Conservation (phyloP, 2,888 invertebrate species). For the Malthinus flaveolus region DNA sequence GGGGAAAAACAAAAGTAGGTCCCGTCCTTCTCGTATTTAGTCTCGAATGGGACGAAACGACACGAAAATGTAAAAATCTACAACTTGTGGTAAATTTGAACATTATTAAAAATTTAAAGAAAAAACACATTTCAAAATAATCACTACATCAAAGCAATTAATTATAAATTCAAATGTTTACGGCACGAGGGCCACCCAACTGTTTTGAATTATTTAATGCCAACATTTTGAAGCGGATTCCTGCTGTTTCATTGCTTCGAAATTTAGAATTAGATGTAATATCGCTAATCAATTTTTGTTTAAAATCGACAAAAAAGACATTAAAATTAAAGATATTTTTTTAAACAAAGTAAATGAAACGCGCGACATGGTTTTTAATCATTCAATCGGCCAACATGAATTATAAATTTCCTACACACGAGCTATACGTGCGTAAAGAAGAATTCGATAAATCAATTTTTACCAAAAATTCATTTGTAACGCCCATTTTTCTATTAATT, state of each 20-base stretch:
- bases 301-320: constrained; percentile 2
- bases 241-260: constrained; percentile 18
- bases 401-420: no score
- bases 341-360: no score
- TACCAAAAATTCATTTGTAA: no score
- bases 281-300: constrained; percentile 11
- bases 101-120: constrained; percentile 3
- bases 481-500: no score
- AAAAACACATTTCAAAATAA: constrained; percentile 17
- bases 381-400: no score
- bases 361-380: no score
- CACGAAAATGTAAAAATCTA: not conserved
- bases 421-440: no score
- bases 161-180: constrained; percentile 22
- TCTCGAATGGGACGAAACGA: no score
- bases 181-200: constrained; percentile 14
- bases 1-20: no score
- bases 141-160: constrained; percentile 23
- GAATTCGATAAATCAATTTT: no score
- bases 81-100: constrained; percentile 1
- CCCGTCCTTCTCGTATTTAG: no score
- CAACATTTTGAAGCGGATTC: constrained; percentile 17
- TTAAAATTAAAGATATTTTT: no score
- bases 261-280: constrained; percentile 5
- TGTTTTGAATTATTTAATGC: constrained; percentile 17